These are phyloP conservation scores for Myotis planiceps DNA, from an alignment of 2,797 vertebrate species.

Conservation along the genomic window DNA sequence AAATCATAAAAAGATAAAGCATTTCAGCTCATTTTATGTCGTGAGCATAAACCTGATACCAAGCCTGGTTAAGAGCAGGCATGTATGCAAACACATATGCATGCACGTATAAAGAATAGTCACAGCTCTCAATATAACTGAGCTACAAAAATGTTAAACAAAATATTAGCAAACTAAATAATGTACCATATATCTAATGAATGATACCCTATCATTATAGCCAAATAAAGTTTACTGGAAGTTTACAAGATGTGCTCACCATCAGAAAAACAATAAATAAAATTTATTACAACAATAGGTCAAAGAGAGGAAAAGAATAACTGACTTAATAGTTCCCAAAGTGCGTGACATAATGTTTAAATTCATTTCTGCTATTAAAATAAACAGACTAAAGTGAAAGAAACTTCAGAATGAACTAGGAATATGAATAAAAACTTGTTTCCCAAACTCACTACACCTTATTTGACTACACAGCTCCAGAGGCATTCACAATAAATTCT, in stretches of 20 bases:
- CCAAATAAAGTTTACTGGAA: background rate
- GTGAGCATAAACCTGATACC: background rate
- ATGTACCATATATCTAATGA: background rate
- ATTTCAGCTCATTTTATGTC: background rate
- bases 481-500: background rate
- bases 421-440: background rate
- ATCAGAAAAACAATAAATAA: background rate
- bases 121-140: background rate
- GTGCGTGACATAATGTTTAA: background rate
- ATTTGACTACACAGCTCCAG: background rate
- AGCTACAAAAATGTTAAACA: background rate
- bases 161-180: slow-evolving; percentile 2
- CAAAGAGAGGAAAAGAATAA: background rate
- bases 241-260: background rate
- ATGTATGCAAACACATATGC: background rate
- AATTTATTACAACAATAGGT: background rate
- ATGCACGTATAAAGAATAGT: background rate
- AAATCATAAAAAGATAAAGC: background rate
- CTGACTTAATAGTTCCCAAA: background rate
- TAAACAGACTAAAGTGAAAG: background rate
- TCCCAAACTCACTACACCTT: background rate
- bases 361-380: slow-evolving; percentile 27
- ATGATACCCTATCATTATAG: rapidly evolving
- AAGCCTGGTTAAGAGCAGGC: background rate
- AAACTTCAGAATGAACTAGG: background rate